Percentiles rank a stretch among this genome's conserved stretches.
These are phyloP conservation scores for Agrotis clavis DNA, from an alignment of 2,888 invertebrate genomes.

Conservation along the genomic window DNA sequence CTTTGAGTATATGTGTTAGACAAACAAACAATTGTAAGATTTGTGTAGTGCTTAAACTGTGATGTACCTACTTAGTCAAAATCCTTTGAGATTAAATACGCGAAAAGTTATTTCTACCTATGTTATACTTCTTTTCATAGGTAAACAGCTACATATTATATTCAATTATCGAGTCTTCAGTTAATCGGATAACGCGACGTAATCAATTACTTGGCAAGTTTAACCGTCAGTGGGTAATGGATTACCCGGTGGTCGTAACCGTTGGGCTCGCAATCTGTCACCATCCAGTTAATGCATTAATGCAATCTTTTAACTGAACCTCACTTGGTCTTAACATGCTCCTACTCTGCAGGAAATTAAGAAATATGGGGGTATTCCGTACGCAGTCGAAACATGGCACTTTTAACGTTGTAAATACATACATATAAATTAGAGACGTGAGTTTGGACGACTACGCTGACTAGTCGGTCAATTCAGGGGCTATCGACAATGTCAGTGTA, in stretches of 20 bases:
- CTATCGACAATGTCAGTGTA: no score
- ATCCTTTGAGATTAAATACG: background rate
- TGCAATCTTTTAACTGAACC: slow-evolving; percentile 60
- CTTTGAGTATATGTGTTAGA: no score
- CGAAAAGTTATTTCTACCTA: no score
- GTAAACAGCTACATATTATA: background rate
- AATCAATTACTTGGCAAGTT: slow-evolving; percentile 60
- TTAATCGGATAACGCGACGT: slow-evolving; percentile 45
- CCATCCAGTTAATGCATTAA: slow-evolving; percentile 63
- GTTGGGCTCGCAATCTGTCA: slow-evolving; percentile 60
- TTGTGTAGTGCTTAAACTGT: background rate
- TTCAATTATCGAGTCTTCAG: slow-evolving; percentile 11
- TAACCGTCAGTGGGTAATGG: slow-evolving; percentile 60
- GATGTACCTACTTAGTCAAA: background rate
- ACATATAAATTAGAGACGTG: slow-evolving; percentile 3
- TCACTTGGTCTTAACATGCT: slow-evolving; percentile 6
- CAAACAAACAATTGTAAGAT: background rate
- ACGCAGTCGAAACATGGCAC: background rate
- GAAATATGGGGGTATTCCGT: slow-evolving; percentile 20
- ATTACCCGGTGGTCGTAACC: slow-evolving; percentile 52
- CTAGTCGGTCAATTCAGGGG: no score
- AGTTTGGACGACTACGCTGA: no score
- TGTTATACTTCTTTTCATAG: background rate
- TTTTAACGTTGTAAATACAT: slow-evolving; percentile 2
- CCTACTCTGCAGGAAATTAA: slow-evolving; percentile 40